Base-by-base conservation (phyloP, 2,888 invertebrate species). In the Noctua comes region DNA sequence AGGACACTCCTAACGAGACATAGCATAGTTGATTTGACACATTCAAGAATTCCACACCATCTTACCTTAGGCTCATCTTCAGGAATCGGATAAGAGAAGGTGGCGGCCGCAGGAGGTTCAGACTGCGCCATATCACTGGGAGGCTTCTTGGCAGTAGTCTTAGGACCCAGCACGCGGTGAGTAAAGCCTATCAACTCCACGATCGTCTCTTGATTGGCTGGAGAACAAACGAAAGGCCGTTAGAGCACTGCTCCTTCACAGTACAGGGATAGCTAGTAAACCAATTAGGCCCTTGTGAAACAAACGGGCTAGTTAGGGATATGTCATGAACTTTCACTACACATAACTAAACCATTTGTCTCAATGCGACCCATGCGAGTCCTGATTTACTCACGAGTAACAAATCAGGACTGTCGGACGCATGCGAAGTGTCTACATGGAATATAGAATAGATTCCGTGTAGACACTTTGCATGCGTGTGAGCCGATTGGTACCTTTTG, bases 161-260 rank as follows among this genome's bases (percentile, higher is more conserved):
- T 89, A 43, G 89, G 89, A 24, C 92, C 94, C 79, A 93, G 81
- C 88, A 98, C 97, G 72, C 99, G 97, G 89, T 98, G 98, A 7
- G 98, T 97, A 92, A 99, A 99, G n/a, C 98, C 98, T 86, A 99
- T 97, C 79, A 99, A 95, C 94, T 99, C 99, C 18, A 99, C 98
- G 85, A 99, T 98, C 0, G 99, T 99, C 94, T 99, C 99, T 93
- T 99, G 99, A 95, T 99, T 99, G 0, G 99, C 99, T 98, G 93
- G 24, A 90, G 62, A 70, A 16, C 62, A 80, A 40, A 24, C n/a
- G 4, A 31, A n/a, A 18, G 1, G 62, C 1, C 4, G 62, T 64
- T 21, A 36, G 62, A 62, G 21, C 10, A 64, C 62, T 64, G 31
- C 10, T 64, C 31, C 21, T 36, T 64, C 18, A 64, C 21, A 36